phyloP scores from a whole-genome alignment of 2,888 invertebrate genomes.

The Eucera pruinosa region DNA sequence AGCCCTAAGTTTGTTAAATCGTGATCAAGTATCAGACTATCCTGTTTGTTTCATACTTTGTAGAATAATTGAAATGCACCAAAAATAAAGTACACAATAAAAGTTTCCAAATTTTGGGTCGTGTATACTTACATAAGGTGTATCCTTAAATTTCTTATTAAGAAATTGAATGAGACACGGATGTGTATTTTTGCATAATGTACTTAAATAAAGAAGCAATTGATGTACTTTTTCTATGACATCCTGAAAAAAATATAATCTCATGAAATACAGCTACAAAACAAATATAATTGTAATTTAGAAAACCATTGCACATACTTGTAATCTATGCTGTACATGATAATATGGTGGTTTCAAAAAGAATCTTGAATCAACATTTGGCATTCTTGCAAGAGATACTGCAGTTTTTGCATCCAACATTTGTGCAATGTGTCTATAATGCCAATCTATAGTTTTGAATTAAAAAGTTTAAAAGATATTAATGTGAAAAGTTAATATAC shows the following conservation, averaged over 20 bases:
- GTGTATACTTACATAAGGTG: conserved; percentile 75
- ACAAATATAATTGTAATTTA: not conserved
- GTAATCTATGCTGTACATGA: conserved; percentile 83
- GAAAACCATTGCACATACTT: conserved; percentile 79
- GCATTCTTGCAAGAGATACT: conserved; percentile 90
- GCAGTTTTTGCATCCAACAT: conserved; percentile 91
- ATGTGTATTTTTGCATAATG: conserved; percentile 75
- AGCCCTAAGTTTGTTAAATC: conserved; percentile 79
- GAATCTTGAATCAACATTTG: conserved; percentile 89
- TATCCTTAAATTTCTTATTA: conserved; percentile 77
- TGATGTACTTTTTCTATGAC: conserved; percentile 76
- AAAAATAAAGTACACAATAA: conserved; percentile 8
- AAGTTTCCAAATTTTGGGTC: not conserved
- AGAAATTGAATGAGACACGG: conserved; percentile 80
- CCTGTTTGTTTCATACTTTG: conserved; percentile 70
- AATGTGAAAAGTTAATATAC: not conserved
- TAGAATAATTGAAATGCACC: conserved; percentile 37
- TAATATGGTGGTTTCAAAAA: conserved; percentile 89
- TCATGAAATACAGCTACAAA: not conserved
- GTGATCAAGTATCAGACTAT: conserved; percentile 79
- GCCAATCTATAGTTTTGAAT: conserved; percentile 85
- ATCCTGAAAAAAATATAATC: conserved; percentile 69
- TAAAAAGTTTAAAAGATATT: conserved; percentile 28
- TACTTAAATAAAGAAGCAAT: conserved; percentile 76
- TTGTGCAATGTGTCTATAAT: conserved; percentile 91